phyloP scores from a whole-genome alignment of 2,113 vertebrate species.

The Sprattus sprattus region DNA sequence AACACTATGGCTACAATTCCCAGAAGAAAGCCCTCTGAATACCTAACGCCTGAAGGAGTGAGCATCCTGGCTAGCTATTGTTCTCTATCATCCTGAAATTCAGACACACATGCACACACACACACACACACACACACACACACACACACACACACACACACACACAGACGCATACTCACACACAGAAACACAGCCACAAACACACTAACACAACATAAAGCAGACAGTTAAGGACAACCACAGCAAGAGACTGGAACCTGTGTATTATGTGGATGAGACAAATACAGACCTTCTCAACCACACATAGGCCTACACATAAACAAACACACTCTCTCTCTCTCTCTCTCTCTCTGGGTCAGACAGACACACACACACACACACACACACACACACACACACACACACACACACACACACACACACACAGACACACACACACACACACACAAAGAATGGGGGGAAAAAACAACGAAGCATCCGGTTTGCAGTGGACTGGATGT shows the following conservation, averaged over 20 bases:
- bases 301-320: not conserved
- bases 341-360: not conserved
- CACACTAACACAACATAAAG: constrained; percentile 22
- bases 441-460: not conserved
- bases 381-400: not conserved
- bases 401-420: not conserved
- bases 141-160: constrained; percentile 28
- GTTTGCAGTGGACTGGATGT: no score
- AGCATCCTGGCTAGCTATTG: not conserved
- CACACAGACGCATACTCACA: no score
- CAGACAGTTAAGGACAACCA: not conserved
- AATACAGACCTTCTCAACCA: not conserved
- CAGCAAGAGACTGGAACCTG: not conserved
- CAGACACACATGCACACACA: no score
- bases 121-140: not conserved
- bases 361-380: constrained; percentile 23
- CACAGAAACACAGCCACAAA: constrained; percentile 17
- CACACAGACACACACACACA: constrained; percentile 26
- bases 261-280: not conserved
- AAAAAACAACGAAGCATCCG: no score
- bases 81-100: no score
- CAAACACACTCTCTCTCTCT: no score
- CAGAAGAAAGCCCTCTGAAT: no score
- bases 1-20: no score
- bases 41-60: no score